A percentile compares a stretch with the other conserved stretches of the same genome.
Conservation (phyloP, 64 coral and sea anemone genomes). For the Pachyseris speciosa region DNA sequence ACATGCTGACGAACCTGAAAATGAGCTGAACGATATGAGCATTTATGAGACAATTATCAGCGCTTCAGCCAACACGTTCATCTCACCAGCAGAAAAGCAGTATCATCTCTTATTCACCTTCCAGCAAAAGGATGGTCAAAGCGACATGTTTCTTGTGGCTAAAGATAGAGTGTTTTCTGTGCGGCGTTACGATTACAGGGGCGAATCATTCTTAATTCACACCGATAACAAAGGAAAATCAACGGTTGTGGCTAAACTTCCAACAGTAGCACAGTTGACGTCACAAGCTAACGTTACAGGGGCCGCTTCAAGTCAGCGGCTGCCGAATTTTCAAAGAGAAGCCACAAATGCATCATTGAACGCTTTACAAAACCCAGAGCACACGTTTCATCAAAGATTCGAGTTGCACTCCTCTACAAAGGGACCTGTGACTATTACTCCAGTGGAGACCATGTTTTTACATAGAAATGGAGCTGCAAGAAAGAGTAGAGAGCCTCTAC, state of each 20-base stretch:
- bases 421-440: not conserved
- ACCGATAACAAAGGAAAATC: conserved; percentile 12
- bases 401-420: not conserved
- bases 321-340: not conserved
- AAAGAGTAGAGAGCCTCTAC: not conserved
- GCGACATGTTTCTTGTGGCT: not conserved
- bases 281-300: not conserved
- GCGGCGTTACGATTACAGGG: not conserved
- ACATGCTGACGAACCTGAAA: not conserved
- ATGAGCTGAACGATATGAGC: not conserved
- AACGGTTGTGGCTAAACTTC: not conserved
- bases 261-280: not conserved
- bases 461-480: not conserved
- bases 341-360: not conserved
- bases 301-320: not conserved
- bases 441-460: not conserved
- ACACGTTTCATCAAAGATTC: not conserved
- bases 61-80: no score
- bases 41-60: not conserved
- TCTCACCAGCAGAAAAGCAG: not conserved
- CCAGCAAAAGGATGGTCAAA: not conserved
- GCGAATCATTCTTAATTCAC: conserved; percentile 17
- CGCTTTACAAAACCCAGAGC: not conserved
- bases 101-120: not conserved
- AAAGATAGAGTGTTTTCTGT: conserved; percentile 4